These are phyloP conservation scores for Merluccius polli DNA, from an alignment of 2,797 vertebrate genomes.

Conservation along the genomic window DNA sequence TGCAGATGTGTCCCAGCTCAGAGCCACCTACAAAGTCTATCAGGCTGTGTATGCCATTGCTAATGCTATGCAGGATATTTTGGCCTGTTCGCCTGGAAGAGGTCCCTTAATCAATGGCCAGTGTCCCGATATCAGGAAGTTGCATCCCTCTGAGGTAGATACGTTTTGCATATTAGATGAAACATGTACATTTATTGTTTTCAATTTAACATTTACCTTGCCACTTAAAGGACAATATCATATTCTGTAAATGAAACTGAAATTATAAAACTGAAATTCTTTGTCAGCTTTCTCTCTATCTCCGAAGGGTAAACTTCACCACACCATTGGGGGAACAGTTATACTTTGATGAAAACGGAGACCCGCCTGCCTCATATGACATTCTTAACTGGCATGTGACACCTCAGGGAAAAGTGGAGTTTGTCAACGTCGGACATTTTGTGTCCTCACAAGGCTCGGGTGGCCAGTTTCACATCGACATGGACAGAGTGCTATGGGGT, in stretches of 20 bases:
- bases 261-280: not conserved
- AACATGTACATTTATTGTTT: not conserved
- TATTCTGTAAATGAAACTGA: not conserved
- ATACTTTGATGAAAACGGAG: conserved; percentile 50
- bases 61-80: conserved; percentile 53
- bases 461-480: conserved; percentile 47
- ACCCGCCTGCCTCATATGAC: conserved; percentile 50
- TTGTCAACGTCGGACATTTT: conserved; percentile 54
- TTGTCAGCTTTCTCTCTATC: conserved; percentile 41
- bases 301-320: conserved; percentile 51
- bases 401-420: conserved; percentile 31
- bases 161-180: not conserved
- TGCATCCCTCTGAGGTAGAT: conserved; percentile 36
- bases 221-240: not conserved
- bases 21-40: conserved; percentile 58
- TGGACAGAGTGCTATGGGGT: conserved; percentile 43
- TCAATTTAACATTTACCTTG: not conserved
- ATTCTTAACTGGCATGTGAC: conserved; percentile 60
- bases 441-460: conserved; percentile 35
- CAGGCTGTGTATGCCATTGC: conserved; percentile 58
- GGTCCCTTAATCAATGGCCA: conserved; percentile 39
- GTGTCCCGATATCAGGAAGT: conserved; percentile 39
- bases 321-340: conserved; percentile 53
- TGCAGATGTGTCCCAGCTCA: conserved; percentile 48
- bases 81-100: conserved; percentile 42